phyloP scores from a whole-genome alignment of 2,888 invertebrate species.

The Bellardia pandia region DNA sequence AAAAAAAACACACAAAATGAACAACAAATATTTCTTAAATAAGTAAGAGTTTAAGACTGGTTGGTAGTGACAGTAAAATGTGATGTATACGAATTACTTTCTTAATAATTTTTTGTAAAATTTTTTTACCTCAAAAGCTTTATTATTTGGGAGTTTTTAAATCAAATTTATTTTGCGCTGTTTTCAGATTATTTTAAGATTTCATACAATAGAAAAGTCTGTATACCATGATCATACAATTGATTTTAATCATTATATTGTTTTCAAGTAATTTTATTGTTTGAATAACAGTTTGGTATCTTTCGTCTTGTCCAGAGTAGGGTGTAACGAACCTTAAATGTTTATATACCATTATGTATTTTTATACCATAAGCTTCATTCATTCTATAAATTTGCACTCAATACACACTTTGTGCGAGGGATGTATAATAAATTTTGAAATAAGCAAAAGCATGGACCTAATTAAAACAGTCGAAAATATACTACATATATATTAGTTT shows the following conservation, averaged over 20 bases:
- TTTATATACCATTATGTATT: slow-evolving; percentile 46
- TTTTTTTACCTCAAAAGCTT: no score
- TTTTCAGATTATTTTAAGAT: no score
- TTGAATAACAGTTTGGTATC: neutral
- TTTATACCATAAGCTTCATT: slow-evolving; percentile 15
- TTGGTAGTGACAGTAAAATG: neutral
- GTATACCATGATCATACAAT: no score
- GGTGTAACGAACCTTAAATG: slow-evolving; percentile 46
- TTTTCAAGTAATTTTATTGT: no score
- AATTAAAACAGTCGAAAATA: no score
- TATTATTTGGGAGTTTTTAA: neutral
- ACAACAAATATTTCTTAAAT: slow-evolving; percentile 49
- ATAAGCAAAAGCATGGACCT: neutral
- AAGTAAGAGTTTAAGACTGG: slow-evolving; percentile 2
- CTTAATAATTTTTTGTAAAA: no score
- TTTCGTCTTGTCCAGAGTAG: neutral
- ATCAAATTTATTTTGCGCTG: neutral
- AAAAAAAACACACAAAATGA: slow-evolving; percentile 1
- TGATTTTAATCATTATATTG: no score
- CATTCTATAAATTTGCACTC: neutral
- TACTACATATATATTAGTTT: no score
- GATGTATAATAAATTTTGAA: neutral
- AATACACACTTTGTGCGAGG: neutral
- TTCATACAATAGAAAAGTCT: no score
- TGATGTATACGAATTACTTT: no score